phyloP scores from a whole-genome alignment of 2,888 invertebrate genomes.

The Sipha maydis region DNA sequence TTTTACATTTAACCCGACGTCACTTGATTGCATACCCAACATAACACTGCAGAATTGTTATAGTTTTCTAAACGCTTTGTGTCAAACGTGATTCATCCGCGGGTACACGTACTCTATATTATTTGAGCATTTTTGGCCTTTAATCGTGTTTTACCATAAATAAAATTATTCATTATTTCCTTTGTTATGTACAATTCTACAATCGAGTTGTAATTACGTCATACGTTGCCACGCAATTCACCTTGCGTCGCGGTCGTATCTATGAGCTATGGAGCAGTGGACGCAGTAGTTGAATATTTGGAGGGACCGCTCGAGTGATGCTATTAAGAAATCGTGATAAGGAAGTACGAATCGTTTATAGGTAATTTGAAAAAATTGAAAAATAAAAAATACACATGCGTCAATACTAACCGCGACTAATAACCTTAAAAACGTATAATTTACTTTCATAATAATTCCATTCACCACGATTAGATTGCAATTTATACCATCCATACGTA shows the following conservation, averaged over 20 bases:
- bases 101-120: too few relatives aligned
- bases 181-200: too few relatives aligned
- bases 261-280: not conserved
- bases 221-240: not conserved
- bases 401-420: too few relatives aligned
- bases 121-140: too few relatives aligned
- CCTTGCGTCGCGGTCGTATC: not conserved
- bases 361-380: not conserved
- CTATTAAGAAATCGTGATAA: not conserved
- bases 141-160: too few relatives aligned
- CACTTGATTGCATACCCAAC: too few relatives aligned
- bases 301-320: not conserved
- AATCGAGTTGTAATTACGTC: too few relatives aligned
- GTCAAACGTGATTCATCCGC: too few relatives aligned
- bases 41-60: too few relatives aligned
- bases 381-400: not conserved
- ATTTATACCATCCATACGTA: not conserved
- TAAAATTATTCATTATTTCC: too few relatives aligned
- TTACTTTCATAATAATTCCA: not conserved
- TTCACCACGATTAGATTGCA: not conserved
- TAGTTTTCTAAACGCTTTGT: too few relatives aligned
- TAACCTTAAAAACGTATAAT: not conserved
- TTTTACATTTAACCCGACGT: too few relatives aligned
- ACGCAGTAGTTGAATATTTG: not conserved
- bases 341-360: not conserved